Conservation (phyloP, 1,140 invertebrate genomes). For the Laupala kohalensis region DNA sequence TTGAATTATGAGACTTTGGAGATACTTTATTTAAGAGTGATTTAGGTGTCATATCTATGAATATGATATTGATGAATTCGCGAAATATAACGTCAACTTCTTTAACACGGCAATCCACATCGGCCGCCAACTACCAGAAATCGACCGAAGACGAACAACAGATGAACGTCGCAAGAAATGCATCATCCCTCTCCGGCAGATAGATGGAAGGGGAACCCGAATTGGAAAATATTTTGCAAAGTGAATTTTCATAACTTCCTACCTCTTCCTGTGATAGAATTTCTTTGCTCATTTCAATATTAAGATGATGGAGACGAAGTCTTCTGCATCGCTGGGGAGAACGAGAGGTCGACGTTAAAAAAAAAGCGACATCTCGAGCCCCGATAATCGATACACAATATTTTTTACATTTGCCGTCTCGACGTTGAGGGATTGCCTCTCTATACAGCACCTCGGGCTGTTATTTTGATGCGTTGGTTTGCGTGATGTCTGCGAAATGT, state of each 20-base stretch:
- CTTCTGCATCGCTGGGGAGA: too few relatives aligned
- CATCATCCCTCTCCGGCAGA: not conserved
- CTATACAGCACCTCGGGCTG: not conserved
- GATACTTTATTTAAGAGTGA: too few relatives aligned
- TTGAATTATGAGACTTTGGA: too few relatives aligned
- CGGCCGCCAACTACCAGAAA: not conserved
- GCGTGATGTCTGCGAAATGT: not conserved
- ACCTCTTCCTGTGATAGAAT: not conserved
- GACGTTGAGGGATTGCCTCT: not conserved
- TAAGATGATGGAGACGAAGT: not conserved
- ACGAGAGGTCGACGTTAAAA: not conserved
- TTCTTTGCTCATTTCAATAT: not conserved
- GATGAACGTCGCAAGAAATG: not conserved
- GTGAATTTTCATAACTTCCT: not conserved
- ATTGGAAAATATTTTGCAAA: not conserved
- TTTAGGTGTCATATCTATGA: too few relatives aligned
- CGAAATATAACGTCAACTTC: too few relatives aligned
- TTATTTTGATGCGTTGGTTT: not conserved
- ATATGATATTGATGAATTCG: too few relatives aligned
- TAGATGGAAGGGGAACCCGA: too few relatives aligned
- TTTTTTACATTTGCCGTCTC: not conserved
- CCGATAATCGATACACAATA: not conserved
- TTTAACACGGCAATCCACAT: not conserved
- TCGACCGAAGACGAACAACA: not conserved
- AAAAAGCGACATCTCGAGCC: not conserved